Conservation (phyloP, 2,797 vertebrate species). For the Mallotus villosus region DNA sequence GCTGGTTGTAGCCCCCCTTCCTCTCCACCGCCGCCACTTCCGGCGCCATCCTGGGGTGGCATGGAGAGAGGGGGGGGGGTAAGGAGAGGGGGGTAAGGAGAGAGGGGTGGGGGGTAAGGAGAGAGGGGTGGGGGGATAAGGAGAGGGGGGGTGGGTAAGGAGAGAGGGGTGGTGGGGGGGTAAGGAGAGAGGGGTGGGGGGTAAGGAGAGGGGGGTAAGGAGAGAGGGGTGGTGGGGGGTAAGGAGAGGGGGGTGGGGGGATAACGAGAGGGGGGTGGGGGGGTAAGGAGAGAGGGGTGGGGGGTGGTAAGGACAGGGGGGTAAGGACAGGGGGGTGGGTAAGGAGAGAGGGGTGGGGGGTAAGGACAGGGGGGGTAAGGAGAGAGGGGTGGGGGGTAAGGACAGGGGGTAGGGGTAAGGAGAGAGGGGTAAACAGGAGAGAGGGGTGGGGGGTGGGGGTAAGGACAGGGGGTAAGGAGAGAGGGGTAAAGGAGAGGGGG, state of each 20-base stretch:
- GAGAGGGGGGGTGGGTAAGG: no score
- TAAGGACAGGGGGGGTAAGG: neutral
- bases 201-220: neutral
- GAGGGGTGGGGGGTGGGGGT: neutral
- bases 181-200: no score
- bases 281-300: neutral
- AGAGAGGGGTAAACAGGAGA: no score
- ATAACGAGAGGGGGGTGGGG: neutral
- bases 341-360: no score
- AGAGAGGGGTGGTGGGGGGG: neutral
- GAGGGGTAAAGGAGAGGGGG: no score
- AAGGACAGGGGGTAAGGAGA: neutral
- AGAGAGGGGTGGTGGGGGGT: neutral
- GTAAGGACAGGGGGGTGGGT: no score
- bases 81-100: no score
- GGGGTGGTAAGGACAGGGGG: no score
- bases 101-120: conserved; percentile 8
- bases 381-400: neutral
- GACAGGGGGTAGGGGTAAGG: no score
- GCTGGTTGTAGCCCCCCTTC: conserved; percentile 97
- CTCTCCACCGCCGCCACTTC: conserved; percentile 97
- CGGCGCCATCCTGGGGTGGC: conserved; percentile 89
- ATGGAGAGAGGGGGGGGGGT: neutral
- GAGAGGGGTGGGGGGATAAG: neutral
- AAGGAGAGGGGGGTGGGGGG: neutral